Base-by-base conservation (phyloP, 2,888 invertebrate species). In the Sisyra nigra region DNA sequence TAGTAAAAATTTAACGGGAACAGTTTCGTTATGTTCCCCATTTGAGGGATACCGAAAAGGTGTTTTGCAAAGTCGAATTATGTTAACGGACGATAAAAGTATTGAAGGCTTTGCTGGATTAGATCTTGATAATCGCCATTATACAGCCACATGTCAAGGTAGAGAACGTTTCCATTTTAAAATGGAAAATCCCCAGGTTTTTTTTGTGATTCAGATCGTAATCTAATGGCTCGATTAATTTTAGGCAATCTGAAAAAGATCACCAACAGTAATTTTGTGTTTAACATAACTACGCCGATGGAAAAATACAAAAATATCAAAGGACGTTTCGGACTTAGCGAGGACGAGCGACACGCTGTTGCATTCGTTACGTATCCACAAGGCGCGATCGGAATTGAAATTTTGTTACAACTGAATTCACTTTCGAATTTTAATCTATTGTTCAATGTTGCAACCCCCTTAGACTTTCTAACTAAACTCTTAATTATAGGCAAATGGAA, bases 241-340 rank as follows among this genome's bases (percentile, higher is more conserved):
- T 1, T 56, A 72, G 79, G 85, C 5, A 74, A 80, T 59, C 69
- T 83, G 50, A 73, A 72, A 40, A 74, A 74, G 37, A 62, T 86
- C 15, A 80, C 79, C 1, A 80, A 85, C 59, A 84, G 80, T 48
- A 80, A 80, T 76, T 56, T 84, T 2, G 68, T 70, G 1, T 71
- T 85, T 13, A 85, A 85, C 57, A 70, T 84, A 3, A 83, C 82
- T 0, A 82, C 83, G 3, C 81, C 83, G 0, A 63, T 78, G 39
- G 73, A 79, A 40, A 76, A 76, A 44, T 75, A 76, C 52, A 66
- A 73, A 0, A 71, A 68, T 10, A 67, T 81, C 14, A 69, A 71
- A 1, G 82, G 78, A 1, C 64, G 78, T 2, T 76, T 85, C 51
- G 83, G 83, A 1, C 70, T 85, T 44, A 75, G 79, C 2, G 82